Evolutionary conservation across 2,888 invertebrate species (phyloP), one percentile per base, ranked within the genome.

Genomic region (Argynnis bischoffii): DNA sequence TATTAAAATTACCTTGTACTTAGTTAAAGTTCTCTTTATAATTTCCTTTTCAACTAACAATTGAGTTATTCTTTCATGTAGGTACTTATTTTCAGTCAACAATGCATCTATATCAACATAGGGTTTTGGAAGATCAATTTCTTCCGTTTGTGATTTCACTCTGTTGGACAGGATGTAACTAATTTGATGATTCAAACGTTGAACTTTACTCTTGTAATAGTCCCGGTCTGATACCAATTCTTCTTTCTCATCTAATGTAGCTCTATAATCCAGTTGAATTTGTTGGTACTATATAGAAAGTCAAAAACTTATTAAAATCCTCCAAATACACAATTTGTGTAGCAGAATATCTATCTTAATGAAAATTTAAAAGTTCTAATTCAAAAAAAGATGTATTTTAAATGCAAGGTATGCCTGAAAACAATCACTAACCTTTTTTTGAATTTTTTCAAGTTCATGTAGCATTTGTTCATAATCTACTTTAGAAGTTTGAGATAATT

Each of bases 201-300:
- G 96, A 3, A 96, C 96, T 90, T 97, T 97, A 76, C 94, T 95
- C 81, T 96, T 96, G 81, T 96, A 97, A 31, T 96, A 96, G 84
- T 97, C 97, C 69, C 97, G 92, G 81, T 97, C 97, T 6, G 94
- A 95, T 18, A 95, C 94, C 47, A 96, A 85, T 80, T 97, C 97
- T 79, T 97, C 97, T 80, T 97, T 97, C 81, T 97, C 97, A 84
- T 97, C 97, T 55, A 97, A 85, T 41, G 97, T 94, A 6, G 95
- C 94, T 82, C 97, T 95, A 47, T 97, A 93, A 85, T 98, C 97
- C 56, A 95, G 90, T 78, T 96, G 95, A 59, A 97, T 85, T 85
- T 97, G 96, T 74, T 94, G 93, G 82, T 95, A 96, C 95, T 96
- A 81, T n/a, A 59, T 5, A 59, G 35, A 61, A 47, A 35, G 50